A percentile compares a stretch with the other conserved stretches of the same genome.
Evolutionary conservation across 2,888 invertebrate species (phyloP).

Genomic region (Leuctra nigra): DNA sequence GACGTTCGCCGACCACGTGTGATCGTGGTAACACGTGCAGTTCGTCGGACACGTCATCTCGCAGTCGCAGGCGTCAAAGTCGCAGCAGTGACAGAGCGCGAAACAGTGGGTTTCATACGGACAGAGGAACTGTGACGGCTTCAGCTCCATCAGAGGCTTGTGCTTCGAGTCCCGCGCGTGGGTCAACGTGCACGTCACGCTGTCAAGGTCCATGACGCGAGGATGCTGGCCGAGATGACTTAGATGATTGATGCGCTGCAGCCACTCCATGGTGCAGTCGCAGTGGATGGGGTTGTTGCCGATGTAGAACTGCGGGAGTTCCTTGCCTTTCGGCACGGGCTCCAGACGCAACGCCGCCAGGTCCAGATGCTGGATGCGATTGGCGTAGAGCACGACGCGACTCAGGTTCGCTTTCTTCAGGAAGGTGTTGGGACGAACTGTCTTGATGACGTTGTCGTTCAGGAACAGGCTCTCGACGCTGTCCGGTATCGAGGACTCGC

Average conservation of each 20-base stretch:
- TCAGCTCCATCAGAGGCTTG: constrained; percentile 56
- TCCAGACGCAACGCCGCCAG: constrained; percentile 63
- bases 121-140: constrained; percentile 72
- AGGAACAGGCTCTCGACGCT: constrained; percentile 64
- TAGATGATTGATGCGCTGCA: constrained; percentile 70
- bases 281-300: constrained; percentile 78
- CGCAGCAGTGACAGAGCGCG: constrained; percentile 81
- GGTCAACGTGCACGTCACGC: constrained; percentile 68
- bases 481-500: constrained; percentile 63
- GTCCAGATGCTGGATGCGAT: constrained; percentile 64
- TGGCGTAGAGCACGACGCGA: constrained; percentile 69
- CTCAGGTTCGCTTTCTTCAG: constrained; percentile 61
- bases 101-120: constrained; percentile 78
- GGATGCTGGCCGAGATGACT: constrained; percentile 63
- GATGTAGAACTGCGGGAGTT: constrained; percentile 71
- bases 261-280: constrained; percentile 84
- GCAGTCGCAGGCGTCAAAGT: constrained; percentile 86
- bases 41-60: constrained; percentile 84
- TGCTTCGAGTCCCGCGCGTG: constrained; percentile 39
- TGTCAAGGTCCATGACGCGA: constrained; percentile 70
- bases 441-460: constrained; percentile 66
- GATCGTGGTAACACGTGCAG: constrained; percentile 83
- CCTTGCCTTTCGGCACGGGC: constrained; percentile 56
- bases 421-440: constrained; percentile 62
- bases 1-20: constrained; percentile 77